Conservation (phyloP, 1,140 invertebrate species). For the Drosophila azteca region DNA sequence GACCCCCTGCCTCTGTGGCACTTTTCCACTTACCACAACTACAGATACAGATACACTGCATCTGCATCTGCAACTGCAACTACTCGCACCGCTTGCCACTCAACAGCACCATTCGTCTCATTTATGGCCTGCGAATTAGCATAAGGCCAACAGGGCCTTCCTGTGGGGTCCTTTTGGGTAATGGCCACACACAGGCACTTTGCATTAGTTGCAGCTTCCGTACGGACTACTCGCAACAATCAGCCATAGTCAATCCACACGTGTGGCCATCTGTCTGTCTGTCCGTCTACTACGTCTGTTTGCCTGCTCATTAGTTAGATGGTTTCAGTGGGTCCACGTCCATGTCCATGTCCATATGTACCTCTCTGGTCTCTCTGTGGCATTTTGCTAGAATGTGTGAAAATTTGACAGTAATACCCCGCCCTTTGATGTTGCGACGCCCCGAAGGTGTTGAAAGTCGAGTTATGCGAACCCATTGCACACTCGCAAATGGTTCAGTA, state of each 20-base stretch:
- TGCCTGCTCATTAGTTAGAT: conserved; percentile 62
- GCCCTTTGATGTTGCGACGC: conserved; percentile 63
- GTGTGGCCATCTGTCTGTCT: conserved; percentile 23
- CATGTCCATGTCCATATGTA: not conserved
- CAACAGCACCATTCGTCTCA: conserved; percentile 71
- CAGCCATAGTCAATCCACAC: conserved; percentile 15
- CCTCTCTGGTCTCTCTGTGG: conserved; percentile 17
- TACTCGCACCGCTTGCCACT: conserved; percentile 33
- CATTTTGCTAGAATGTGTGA: conserved; percentile 62
- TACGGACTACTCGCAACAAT: not conserved
- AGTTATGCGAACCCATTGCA: too few species aligned
- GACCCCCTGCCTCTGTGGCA: conserved; percentile 31
- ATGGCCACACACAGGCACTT: conserved; percentile 28
- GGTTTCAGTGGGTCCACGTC: conserved; percentile 3
- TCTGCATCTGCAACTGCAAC: conserved; percentile 44
- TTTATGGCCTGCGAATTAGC: conserved; percentile 82
- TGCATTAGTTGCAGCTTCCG: conserved; percentile 7
- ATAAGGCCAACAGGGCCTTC: conserved; percentile 66
- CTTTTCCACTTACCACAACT: conserved; percentile 45
- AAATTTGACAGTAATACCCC: conserved; percentile 71
- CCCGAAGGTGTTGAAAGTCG: conserved; percentile 58
- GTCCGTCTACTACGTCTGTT: conserved; percentile 39
- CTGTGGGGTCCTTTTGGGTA: conserved; percentile 70
- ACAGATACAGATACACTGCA: conserved; percentile 23
- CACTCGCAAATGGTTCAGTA: not conserved